Conservation (phyloP, 2,113 vertebrate genomes). For the Ceyx margarethae region DNA sequence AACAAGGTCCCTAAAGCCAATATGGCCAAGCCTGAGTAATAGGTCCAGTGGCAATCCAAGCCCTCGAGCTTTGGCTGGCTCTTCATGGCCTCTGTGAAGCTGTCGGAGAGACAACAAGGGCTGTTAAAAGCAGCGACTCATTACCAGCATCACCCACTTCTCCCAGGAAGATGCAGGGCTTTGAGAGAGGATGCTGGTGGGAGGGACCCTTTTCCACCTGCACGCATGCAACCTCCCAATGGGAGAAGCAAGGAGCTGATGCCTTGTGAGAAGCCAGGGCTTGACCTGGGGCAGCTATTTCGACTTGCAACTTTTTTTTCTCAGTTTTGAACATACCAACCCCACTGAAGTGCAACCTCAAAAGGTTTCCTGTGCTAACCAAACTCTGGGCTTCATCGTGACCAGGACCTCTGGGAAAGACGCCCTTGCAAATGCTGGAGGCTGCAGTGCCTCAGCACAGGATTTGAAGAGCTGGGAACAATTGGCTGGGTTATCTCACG, state of each 20-base stretch:
- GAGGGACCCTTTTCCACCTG: not conserved
- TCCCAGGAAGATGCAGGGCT: not conserved
- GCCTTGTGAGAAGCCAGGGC: not conserved
- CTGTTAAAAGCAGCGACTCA: not conserved
- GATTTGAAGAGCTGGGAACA: not conserved
- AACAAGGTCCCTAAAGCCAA: constrained; percentile 79
- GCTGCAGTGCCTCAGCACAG: not conserved
- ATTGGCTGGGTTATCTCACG: not conserved
- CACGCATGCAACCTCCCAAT: not conserved
- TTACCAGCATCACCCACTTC: not conserved
- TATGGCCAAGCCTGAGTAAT: constrained; percentile 73
- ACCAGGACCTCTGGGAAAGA: not conserved
- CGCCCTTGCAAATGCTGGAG: not conserved
- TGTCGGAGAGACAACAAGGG: constrained; percentile 52
- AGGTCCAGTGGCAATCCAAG: constrained; percentile 75
- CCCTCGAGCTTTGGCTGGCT: constrained; percentile 79
- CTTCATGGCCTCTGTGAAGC: constrained; percentile 88
- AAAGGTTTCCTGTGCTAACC: not conserved
- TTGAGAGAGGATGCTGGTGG: not conserved
- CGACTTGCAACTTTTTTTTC: not conserved
- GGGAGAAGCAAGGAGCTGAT: not conserved
- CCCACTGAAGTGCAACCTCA: not conserved
- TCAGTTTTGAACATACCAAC: not conserved
- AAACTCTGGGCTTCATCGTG: not conserved
- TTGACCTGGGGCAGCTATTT: not conserved